phyloP scores from a whole-genome alignment of 2,113 vertebrate genomes.

The Neofelis nebulosa region DNA sequence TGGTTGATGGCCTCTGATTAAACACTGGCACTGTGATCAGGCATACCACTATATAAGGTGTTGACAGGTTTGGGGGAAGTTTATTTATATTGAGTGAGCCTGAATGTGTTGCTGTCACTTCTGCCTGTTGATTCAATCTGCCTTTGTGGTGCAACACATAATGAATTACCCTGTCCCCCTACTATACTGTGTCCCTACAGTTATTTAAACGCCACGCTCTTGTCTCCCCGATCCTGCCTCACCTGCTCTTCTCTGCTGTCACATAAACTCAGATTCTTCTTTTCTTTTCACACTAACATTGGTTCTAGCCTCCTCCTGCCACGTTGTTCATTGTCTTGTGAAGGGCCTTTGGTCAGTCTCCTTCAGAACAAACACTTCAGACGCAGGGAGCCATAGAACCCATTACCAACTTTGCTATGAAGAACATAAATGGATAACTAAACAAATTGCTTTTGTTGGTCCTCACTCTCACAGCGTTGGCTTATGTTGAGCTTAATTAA shows the following conservation, averaged over 20 bases:
- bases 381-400: neutral
- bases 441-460: neutral
- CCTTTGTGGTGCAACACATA: neutral
- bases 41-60: neutral
- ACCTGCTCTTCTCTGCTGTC: neutral
- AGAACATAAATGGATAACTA: neutral
- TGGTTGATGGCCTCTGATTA: neutral
- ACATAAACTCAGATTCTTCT: neutral
- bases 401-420: neutral
- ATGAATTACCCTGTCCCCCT: neutral
- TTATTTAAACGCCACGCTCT: neutral
- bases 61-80: neutral
- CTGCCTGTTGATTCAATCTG: slow-evolving; percentile 2
- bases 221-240: neutral
- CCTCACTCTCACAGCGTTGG: neutral
- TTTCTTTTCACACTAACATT: neutral
- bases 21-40: neutral
- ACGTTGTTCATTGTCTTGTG: neutral
- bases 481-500: neutral
- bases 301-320: neutral
- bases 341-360: slow-evolving; percentile 5
- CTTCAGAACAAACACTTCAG: slow-evolving; percentile 17
- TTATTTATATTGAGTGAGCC: neutral
- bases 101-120: slow-evolving; percentile 4
- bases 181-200: neutral